Conservation (phyloP, 1,140 invertebrate species). For the Galendromus occidentalis region DNA sequence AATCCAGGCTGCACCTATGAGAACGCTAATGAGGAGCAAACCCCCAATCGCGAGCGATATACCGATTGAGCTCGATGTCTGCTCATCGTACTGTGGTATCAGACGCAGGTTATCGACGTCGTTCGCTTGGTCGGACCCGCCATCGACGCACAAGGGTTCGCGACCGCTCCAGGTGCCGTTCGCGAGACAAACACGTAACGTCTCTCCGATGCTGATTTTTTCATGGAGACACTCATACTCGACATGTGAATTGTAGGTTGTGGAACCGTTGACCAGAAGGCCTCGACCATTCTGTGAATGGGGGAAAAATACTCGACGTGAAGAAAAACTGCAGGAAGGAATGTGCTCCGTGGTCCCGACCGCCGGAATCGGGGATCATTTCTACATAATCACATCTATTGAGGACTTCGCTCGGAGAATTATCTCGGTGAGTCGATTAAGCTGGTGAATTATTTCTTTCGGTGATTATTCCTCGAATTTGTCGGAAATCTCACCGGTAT, state of each 20-base stretch:
- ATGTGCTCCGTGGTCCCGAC: no score
- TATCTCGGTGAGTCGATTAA: no score
- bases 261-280: conserved; percentile 61
- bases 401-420: no score
- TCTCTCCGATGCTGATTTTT: conserved; percentile 53
- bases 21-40: conserved; percentile 23
- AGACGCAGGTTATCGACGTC: conserved; percentile 16
- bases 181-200: conserved; percentile 30
- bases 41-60: conserved; percentile 27
- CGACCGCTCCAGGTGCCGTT: conserved; percentile 20
- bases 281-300: conserved; percentile 69
- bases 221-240: conserved; percentile 72
- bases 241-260: conserved; percentile 52
- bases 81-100: conserved; percentile 17
- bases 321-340: conserved; percentile 6
- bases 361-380: no score
- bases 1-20: conserved; percentile 25
- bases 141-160: conserved; percentile 20
- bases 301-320: background rate
- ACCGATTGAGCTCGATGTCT: conserved; percentile 24
- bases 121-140: conserved; percentile 11
- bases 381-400: no score
- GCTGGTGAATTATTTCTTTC: no score
- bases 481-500: background rate
- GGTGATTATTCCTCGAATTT: no score